phyloP scores from a whole-genome alignment of 2,797 vertebrate species.

The Vespertilio murinus region DNA sequence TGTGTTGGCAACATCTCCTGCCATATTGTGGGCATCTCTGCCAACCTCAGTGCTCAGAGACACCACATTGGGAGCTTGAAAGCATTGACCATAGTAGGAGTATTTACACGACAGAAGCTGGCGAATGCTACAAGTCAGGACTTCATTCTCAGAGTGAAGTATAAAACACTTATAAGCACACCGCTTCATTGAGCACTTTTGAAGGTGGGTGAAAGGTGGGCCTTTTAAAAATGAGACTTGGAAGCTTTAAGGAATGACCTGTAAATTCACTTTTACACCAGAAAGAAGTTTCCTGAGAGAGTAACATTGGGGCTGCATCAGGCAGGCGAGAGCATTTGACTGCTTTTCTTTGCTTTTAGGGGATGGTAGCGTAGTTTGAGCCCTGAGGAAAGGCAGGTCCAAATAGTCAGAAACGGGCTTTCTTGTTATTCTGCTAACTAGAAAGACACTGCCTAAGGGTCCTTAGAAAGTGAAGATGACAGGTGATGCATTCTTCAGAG shows the following conservation, averaged over 20 bases:
- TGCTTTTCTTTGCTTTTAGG: neutral
- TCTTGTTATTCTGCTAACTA: neutral
- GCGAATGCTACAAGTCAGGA: neutral
- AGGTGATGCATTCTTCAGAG: conserved; percentile 34
- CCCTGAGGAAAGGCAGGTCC: conserved; percentile 6
- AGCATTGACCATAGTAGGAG: neutral
- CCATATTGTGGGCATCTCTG: neutral
- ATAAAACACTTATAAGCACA: neutral
- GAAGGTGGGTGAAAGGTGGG: neutral
- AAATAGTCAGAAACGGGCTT: conserved; percentile 33
- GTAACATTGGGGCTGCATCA: neutral
- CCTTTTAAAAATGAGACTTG: neutral
- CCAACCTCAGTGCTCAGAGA: neutral
- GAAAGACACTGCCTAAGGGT: conserved; percentile 34
- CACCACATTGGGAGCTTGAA: accelerated
- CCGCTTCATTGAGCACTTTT: neutral
- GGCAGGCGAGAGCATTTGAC: neutral
- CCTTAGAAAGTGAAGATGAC: conserved; percentile 31
- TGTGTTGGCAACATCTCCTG: neutral
- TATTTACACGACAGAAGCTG: neutral
- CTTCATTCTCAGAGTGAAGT: neutral
- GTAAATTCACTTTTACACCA: neutral
- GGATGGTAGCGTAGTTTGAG: neutral
- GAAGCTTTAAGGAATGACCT: neutral
- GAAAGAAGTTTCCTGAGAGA: neutral